Percentiles rank a stretch among this genome's conserved stretches.
Conservation (phyloP, 2,797 vertebrate genomes). For the Spatula clypeata region DNA sequence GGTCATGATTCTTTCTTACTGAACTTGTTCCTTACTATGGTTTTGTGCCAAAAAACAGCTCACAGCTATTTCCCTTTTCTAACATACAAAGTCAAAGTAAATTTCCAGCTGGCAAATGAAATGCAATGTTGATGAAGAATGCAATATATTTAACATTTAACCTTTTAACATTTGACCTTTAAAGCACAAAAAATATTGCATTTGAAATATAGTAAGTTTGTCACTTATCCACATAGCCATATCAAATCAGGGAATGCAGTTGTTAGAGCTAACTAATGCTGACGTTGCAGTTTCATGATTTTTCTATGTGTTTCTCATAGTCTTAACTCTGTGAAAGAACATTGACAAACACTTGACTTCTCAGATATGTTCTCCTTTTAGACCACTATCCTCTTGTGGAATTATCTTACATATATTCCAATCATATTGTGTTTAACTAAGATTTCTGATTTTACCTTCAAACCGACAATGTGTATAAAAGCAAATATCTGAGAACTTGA, state of each 20-base stretch:
- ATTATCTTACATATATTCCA: not conserved
- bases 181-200: not conserved
- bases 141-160: constrained; percentile 38
- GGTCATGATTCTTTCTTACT: constrained; percentile 34
- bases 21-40: not conserved
- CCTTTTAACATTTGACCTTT: constrained; percentile 43
- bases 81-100: constrained; percentile 27
- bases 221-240: not conserved
- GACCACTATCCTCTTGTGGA: not conserved
- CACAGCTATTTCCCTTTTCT: constrained; percentile 29
- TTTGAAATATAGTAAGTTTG: not conserved
- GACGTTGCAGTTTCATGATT: constrained; percentile 10
- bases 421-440: not conserved
- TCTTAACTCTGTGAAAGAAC: not conserved
- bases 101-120: constrained; percentile 66
- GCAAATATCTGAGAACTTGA: not conserved
- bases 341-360: not conserved
- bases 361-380: not conserved
- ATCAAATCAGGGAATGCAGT: constrained; percentile 3
- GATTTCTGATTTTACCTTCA: not conserved
- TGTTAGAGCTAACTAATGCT: constrained; percentile 12
- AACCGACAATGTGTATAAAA: not conserved
- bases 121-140: constrained; percentile 29
- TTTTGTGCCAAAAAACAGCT: constrained; percentile 47
- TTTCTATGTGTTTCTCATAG: not conserved